Base-by-base conservation (phyloP, 2,888 invertebrate genomes). In the Chymomyza fuscimana region DNA sequence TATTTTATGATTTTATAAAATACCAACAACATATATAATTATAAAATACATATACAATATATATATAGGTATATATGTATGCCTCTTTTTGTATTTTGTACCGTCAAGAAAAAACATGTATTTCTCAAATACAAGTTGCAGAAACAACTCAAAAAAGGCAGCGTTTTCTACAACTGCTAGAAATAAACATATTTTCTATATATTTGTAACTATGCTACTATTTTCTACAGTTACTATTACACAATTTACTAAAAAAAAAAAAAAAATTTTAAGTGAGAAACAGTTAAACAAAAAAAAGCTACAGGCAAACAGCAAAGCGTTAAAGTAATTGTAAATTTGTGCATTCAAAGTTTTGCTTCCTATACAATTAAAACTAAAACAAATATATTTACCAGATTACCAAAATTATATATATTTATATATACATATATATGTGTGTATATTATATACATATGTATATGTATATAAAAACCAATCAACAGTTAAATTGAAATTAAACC, bases 321-420 rank as follows among this genome's bases (percentile, higher is more conserved):
- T n/a, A 73, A 81, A 79, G 77, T 76, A 78, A 81, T 78, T 80
- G 74, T 76, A 80, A 76, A 76, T 63, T 82, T 78, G 75, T 84
- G 85, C 88, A 86, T 88, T 87, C 77, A 86, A 82, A 79, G 77
- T 87, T 86, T 87, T 88, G 82, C 81, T 82, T 86, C 85, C 80
- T 85, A 85, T 79, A 81, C 77, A 85, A 78, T 74, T 46, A 79
- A 82, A 80, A 74, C 56, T 72, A 65, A 68, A 68, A 67, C 36
- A 51, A 58, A 56, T 29, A 78, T 80, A 75, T 80, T 80, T 76
- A 76, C 66, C 79, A 81, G 74, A 75, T 75, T 79, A 81, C 81
- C 77, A 81, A 83, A 81, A 80, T 73, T 77, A 77, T 69, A 72
- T 75, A 25, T 67, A 60, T 46, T 16, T 36, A 63, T 63, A 63